Base-by-base conservation (phyloP, 1,140 invertebrate species). In the Diuraphis noxia region DNA sequence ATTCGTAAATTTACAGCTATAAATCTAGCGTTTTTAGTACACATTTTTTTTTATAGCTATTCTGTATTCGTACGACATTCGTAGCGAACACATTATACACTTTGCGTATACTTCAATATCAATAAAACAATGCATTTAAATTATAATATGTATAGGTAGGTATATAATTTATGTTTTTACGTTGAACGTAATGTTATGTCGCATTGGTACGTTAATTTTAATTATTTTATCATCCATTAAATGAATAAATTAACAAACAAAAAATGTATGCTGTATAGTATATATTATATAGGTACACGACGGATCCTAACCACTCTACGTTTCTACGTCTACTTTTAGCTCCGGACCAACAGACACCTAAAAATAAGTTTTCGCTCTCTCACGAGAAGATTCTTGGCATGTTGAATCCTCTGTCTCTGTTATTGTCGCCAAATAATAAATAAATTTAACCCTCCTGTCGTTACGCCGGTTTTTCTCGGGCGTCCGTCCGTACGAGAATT, bases 331-430 rank as follows among this genome's bases (percentile, higher is more conserved):
- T 91, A 91, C 89, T 91, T 91, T 91, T 91, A 91, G 89, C 89
- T 79, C 43, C 89, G 72, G 72, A 23, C 40, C 77, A 46, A 82
- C 77, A 46, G 34, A 91, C 43, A 49, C 89, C 72, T 91, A 91
- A 82, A 91, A 91, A 91, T 91, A 91, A 30, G 81, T 91, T 91
- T 91, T 91, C 43, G 89, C 72, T 91, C 40, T 91, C 72, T 91
- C 77, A 23, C 72, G 43, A 90, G 56, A 77, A 1, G 88, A 90
- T 90, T 90, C 88, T 90, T 90, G 88, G 88, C 88, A 90, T 90
- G 88, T 49, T 63, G 88, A 46, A 90, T 77, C 52, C 72, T 25
- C 30, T 43, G 77, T 90, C 40, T 91, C 89, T 7, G 72, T 82
- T n/a, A 72, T 72, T 82, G 72, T 91, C 72, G 89, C 63, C 89